Evolutionary conservation across 2,888 invertebrate species (phyloP), one percentile per base, ranked within the genome.

Genomic region (Nomada goodeniana): DNA sequence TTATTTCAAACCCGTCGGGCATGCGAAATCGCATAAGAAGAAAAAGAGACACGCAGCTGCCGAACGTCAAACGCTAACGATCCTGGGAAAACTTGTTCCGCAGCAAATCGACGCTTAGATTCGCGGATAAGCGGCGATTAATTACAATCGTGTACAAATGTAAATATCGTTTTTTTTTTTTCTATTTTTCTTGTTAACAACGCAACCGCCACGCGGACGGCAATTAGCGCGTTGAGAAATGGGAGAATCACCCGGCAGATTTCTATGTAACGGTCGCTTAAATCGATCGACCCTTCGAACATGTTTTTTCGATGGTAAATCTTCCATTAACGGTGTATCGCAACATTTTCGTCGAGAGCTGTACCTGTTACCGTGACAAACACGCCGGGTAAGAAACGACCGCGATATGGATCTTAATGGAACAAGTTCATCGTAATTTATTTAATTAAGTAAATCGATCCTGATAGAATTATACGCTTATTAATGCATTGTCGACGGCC

Each of bases 1-100:
- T 82, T 83, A 78, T 85, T 74, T 65, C 10, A 4, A 75, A 80
- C 63, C 53, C 53, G 29, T 50, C 47, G 11, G 44, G 5, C 11
- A 42, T 29, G 70, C 23, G 61, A 59, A 59, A 68, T 64, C 53
- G 13, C 55, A 67, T 72, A 68, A 83, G 75, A 84, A 75, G 36
- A n/a, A 36, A 67, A 18, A 53, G 59, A 77, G 65, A 44, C 53
- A 52, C 69, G 15, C 47, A 50, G 52, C 74, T 57, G 10, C 59
- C 15, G 70, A 67, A 63, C 70, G 42, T 57, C 52, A 2, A 42
- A 13, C 26, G 42, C 23, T 44, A 65, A 79, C 65, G 60, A 47
- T 26, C 15, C 15, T 2, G n/a, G 52, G 47, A 53, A 53, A 71
- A 80, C 80, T 73, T 81, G 36, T 73, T 80, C 72, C 53, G 18